Evolutionary conservation across 2,888 invertebrate genomes (phyloP), one percentile per base, ranked within the genome.

Genomic region (Diadegma fenestrale): DNA sequence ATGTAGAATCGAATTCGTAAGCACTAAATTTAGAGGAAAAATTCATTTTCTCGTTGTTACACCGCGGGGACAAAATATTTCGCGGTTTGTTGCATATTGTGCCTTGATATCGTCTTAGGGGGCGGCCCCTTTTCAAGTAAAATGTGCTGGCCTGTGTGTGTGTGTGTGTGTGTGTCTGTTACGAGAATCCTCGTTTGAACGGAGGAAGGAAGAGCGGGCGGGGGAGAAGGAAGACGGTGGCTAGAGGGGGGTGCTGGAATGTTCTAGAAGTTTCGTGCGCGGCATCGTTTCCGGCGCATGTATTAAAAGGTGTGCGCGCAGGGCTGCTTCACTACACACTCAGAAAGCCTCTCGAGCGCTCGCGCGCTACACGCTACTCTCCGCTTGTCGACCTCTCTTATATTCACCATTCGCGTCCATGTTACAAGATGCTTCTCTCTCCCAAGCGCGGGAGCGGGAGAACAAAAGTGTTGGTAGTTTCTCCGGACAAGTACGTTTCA

Each of bases 221-320:
- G 26, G 64, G 58, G 68, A 22, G 64, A 66, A 17, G 68, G 75
- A 19, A 63, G 69, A n/a, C 48, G 63, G 73, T 37, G 69, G 69
- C 48, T 54, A 68, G 64, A 14, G 68, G 69, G 75, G 69, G 51
- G 33, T 63, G 76, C 71, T 84, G 87, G 90, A 92, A 92, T 88
- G 91, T 92, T 92, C 92, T 92, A 92, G 92, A 92, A 92, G 91
- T 87, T 92, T 91, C 90, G 90, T 87, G 89, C 80, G 89, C 86
- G 89, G 89, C 90, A 88, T 86, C 89, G 84, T 89, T 92, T 92
- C 92, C 92, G 92, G 92, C 89, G 89, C 89, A 89, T 86, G 88
- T 90, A 91, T 89, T 89, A 91, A 90, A 91, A 91, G 91, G 91
- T 91, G 91, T 80, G 80, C 80, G 80, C 88, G 89, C 91, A 89